phyloP scores from a whole-genome alignment of 2,888 invertebrate genomes.

The Aquatica leii region DNA sequence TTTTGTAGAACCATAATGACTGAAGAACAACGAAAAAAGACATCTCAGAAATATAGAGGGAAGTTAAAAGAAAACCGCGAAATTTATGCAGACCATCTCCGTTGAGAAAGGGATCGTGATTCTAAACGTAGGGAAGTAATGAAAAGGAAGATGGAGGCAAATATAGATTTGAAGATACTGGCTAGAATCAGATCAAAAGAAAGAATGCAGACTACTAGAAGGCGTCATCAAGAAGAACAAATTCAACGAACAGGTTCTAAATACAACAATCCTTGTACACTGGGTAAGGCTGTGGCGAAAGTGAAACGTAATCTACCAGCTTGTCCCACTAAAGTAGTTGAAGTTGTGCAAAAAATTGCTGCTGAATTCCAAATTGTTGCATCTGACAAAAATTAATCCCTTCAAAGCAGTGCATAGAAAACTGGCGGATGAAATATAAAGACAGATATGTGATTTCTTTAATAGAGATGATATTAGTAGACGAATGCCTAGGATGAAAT shows the following conservation, averaged over 20 bases:
- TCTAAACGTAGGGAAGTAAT: too few species aligned
- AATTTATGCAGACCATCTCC: too few species aligned
- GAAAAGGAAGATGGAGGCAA: too few species aligned
- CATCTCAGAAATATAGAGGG: too few species aligned
- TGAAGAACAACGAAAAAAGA: slow-evolving; percentile 17
- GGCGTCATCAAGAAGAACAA: slow-evolving; percentile 20
- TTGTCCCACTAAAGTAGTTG: slow-evolving; percentile 29
- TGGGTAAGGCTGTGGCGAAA: slow-evolving; percentile 26
- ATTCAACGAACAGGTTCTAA: neutral
- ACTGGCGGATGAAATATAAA: slow-evolving; percentile 21
- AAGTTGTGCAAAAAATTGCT: slow-evolving; percentile 28
- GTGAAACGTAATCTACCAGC: too few species aligned
- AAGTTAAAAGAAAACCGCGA: slow-evolving; percentile 22
- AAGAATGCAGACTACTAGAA: slow-evolving; percentile 27
- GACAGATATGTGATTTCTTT: slow-evolving; percentile 23
- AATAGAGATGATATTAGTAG: slow-evolving; percentile 27
- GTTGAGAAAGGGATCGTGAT: too few species aligned
- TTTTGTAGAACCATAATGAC: too few species aligned
- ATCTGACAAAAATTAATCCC: slow-evolving; percentile 23
- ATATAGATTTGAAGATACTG: too few species aligned
- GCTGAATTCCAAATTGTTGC: slow-evolving; percentile 28
- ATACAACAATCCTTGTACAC: slow-evolving; percentile 6
- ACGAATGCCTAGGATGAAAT: too few species aligned
- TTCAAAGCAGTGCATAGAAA: slow-evolving; percentile 25
- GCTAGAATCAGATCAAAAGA: too few species aligned